Conservation (phyloP, 2,113 vertebrate species). For the Paralichthys olivaceus region DNA sequence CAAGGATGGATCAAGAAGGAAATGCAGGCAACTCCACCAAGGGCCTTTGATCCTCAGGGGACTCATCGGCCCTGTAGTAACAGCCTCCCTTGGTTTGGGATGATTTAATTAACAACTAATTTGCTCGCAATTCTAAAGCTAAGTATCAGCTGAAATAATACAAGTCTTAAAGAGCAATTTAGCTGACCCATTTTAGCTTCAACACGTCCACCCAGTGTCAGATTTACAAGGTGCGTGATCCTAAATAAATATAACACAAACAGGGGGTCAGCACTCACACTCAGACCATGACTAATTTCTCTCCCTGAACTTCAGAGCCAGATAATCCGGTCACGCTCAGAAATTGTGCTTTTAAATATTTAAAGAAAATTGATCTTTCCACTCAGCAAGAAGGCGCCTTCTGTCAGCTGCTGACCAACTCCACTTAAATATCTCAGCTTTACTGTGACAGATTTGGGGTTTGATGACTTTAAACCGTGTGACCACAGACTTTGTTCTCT, state of each 20-base stretch:
- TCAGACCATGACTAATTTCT: neutral
- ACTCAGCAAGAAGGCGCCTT: neutral
- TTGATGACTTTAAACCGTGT: neutral
- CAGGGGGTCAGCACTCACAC: neutral
- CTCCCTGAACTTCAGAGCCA: neutral
- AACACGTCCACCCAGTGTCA: neutral
- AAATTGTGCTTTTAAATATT: neutral
- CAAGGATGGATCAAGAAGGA: too few species aligned
- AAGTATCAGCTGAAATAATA: neutral
- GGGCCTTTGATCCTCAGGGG: too few species aligned
- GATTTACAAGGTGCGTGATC: neutral
- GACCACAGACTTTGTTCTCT: neutral
- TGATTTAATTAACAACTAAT: neutral
- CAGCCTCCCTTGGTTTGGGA: neutral
- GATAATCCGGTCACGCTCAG: neutral
- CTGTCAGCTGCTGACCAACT: neutral
- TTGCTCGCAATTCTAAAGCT: neutral
- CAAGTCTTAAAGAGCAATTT: neutral
- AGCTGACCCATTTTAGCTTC: too few species aligned
- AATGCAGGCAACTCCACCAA: too few species aligned
- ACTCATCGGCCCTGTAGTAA: too few species aligned
- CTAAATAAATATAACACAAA: neutral
- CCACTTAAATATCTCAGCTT: neutral
- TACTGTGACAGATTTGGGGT: neutral
- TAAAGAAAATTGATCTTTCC: neutral